These are phyloP conservation scores for Oxyruncus cristatus DNA, from an alignment of 2,113 vertebrate species.

Conservation along the genomic window DNA sequence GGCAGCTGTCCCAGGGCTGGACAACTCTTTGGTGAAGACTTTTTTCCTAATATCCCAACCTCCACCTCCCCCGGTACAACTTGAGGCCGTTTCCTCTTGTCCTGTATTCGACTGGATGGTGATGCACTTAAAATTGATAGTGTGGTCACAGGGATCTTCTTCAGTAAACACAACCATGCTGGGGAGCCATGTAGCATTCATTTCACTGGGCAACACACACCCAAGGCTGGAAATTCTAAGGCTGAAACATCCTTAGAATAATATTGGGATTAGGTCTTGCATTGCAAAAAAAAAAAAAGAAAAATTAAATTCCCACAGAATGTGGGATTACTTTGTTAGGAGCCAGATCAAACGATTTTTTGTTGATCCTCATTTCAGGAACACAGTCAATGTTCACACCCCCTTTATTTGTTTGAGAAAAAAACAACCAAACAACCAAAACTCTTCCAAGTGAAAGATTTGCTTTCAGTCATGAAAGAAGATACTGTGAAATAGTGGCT, in stretches of 20 bases:
- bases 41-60: not conserved
- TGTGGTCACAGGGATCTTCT: not conserved
- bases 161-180: not conserved
- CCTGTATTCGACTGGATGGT: not conserved
- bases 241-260: not conserved
- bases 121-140: not conserved
- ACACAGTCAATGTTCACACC: not conserved
- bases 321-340: not conserved
- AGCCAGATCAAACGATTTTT: not conserved
- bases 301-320: not conserved
- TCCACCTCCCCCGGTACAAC: accelerated
- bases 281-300: not conserved
- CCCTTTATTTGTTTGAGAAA: not conserved
- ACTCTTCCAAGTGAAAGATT: not conserved
- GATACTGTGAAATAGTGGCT: not conserved
- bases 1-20: not conserved
- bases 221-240: not conserved
- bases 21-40: not conserved
- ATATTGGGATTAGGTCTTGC: not conserved
- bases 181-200: not conserved
- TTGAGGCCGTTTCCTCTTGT: not conserved
- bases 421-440: not conserved
- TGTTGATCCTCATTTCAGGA: not conserved
- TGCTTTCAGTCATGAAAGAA: not conserved
- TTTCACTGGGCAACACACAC: not conserved